phyloP scores from a whole-genome alignment of 2,797 vertebrate species.

The Danio choprae region DNA sequence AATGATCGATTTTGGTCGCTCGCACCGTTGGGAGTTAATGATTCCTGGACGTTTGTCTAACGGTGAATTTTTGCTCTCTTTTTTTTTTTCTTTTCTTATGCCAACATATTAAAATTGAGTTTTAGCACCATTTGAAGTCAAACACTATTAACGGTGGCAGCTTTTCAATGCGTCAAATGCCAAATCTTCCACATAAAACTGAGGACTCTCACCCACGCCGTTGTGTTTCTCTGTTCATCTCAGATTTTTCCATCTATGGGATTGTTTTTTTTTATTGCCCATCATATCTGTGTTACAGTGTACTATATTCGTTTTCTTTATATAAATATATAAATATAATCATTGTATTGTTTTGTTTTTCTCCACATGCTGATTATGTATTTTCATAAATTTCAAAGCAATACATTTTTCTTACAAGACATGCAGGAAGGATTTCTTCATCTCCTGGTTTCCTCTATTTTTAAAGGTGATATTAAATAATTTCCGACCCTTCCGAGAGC shows the following conservation, averaged over 20 bases:
- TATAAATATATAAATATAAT: constrained; percentile 43
- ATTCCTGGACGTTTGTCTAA: constrained; percentile 31
- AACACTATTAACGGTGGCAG: constrained; percentile 53
- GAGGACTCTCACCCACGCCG: constrained; percentile 3
- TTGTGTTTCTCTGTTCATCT: constrained; percentile 39
- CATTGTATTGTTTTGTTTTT: constrained; percentile 57
- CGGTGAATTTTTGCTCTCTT: constrained; percentile 9
- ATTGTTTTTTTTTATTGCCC: not conserved
- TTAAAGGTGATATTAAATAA: constrained; percentile 17
- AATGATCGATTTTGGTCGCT: constrained; percentile 46
- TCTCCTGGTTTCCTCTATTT: constrained; percentile 26
- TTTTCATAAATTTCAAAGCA: constrained; percentile 71
- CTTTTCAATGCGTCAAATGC: constrained; percentile 58
- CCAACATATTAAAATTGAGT: not conserved
- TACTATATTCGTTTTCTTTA: constrained; percentile 42
- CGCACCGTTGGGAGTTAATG: not conserved
- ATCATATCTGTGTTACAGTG: constrained; percentile 16
- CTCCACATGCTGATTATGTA: constrained; percentile 54
- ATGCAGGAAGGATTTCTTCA: constrained; percentile 66
- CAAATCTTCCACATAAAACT: constrained; percentile 49
- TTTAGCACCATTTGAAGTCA: constrained; percentile 15
- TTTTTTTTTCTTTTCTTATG: constrained; percentile 8
- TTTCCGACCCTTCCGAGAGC: constrained; percentile 17
- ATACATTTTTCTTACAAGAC: constrained; percentile 67
- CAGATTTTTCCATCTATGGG: not conserved